Conservation (phyloP, 2,888 invertebrate species). For the Hipparchia sbordonii region DNA sequence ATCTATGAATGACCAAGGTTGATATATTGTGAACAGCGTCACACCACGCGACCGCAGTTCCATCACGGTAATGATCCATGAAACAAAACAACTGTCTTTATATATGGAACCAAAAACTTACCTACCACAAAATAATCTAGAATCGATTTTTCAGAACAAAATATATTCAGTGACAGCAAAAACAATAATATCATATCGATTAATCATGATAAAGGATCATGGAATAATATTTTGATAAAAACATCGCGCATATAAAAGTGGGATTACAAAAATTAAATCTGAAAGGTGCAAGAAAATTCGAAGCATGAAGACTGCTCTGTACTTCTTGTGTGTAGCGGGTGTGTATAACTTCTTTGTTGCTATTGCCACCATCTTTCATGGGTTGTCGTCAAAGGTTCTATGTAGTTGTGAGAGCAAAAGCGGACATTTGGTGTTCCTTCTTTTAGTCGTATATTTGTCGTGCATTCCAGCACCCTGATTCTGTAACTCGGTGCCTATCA, state of each 20-base stretch:
- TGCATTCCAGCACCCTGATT: too few species aligned
- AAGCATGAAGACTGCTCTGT: conserved; percentile 28
- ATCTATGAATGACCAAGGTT: background rate
- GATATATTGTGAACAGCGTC: background rate
- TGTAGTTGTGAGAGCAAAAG: too few species aligned
- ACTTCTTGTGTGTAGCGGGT: conserved; percentile 28
- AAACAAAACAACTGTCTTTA: background rate
- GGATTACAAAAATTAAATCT: background rate
- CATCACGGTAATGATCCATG: background rate
- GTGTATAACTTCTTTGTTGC: conserved; percentile 14
- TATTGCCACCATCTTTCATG: background rate
- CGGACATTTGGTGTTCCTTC: too few species aligned
- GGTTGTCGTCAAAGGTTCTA: conserved; percentile 1
- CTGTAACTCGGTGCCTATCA: too few species aligned
- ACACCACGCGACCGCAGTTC: background rate
- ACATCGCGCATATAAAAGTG: conserved; percentile 9
- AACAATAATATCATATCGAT: background rate
- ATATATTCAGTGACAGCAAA: background rate
- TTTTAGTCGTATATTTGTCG: too few species aligned
- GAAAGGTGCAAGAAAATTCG: background rate
- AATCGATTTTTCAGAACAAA: background rate
- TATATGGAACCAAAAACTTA: background rate
- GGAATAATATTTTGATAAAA: background rate
- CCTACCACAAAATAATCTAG: background rate
- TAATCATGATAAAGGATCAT: background rate